Evolutionary conservation across 2,113 vertebrate genomes (phyloP), one percentile per base, ranked within the genome.

Genomic region (Macroglossus sobrinus): DNA sequence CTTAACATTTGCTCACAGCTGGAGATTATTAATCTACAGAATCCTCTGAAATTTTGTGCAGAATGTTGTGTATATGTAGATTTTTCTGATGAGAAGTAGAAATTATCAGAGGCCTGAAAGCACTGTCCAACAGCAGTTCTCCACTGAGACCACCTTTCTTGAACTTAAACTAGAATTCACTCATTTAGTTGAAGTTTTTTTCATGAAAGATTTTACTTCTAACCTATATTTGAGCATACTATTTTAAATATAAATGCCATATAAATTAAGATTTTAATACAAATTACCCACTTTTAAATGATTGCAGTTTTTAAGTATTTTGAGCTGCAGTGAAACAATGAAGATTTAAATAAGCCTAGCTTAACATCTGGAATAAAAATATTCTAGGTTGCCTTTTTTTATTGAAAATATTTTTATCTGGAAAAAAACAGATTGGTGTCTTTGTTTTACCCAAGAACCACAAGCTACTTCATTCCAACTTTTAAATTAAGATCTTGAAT

Each of bases 401-500:
- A 69, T 88, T 88, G 19, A 68, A 69, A 91, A 53, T 88, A 74
- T 40, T 63, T 93, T 96, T 95, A 24, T 50, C 50, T 50, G 4
- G 50, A 69, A 75, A 89, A 86, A 81, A 66, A 21, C 28, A 88
- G 69, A 74, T 79, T 21, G 68, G 26, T 82, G 35, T 80, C 63
- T 93, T 94, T 91, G 40, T 94, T 97, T 96, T 93, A 89, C 78
- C 30, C 78, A 95, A 82, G 80, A 95, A 96, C 91, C 63, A 96
- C 81, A 95, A 63, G 14, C 71, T 94, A 79, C 72, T 95, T 93
- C 12, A 30, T 90, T 89, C 38, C 84, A 97, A 45, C 81, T 97
- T 97, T 96, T 94, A 96, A 97, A 82, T 90, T 93, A 94, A 94
- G 69, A 71, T 93, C 82, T 93, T 92, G 88, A 89, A 78, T 95